Base-by-base conservation (phyloP, 2,888 invertebrate species). In the Apodemia zela region DNA sequence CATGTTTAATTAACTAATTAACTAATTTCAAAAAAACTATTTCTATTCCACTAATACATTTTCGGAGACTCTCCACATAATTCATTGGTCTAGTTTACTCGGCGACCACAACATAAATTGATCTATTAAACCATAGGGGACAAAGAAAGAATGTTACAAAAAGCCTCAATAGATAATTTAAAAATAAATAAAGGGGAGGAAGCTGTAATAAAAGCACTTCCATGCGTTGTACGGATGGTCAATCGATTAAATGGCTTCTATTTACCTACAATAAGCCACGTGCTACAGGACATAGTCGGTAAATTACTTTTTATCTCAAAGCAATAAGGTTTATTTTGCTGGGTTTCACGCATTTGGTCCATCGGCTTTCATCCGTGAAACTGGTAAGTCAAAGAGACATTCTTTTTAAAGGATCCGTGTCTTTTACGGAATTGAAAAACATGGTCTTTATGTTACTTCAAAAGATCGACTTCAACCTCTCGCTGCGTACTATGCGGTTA, bases 111-210 rank as follows among this genome's bases (percentile, higher is more conserved):
- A 63, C 58, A 68, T 75, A 74, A 71, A 70, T 74, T 73, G 71
- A 73, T 75, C 75, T 78, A 76, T 80, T 72, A 74, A 71, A 70
- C 69, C 71, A 75, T 75, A 75, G 74, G 77, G 74, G 70, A 76
- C 73, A 70, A 69, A 78, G 72, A 71, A 67, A 67, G 62, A 58
- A 63, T 65, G 67, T 67, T 69, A 78, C 75, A 81, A 77, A 83
- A 78, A 75, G 75, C 68, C 68, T 72, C 72, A 72, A 75, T 75
- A 72, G 72, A 78, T 78, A 80, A 79, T 84, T 84, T 84, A 82
- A 82, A 87, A 84, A 85, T 85, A 84, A 80, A 87, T 83, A 83
- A 79, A 84, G 74, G 81, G 77, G 80, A 85, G 88, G 88, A 89
- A 87, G 82, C 83, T 77, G 77, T 79, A 85, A 89, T 89, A 82